phyloP scores from a whole-genome alignment of 2,797 vertebrate genomes.

The Neoniphon sammara region DNA sequence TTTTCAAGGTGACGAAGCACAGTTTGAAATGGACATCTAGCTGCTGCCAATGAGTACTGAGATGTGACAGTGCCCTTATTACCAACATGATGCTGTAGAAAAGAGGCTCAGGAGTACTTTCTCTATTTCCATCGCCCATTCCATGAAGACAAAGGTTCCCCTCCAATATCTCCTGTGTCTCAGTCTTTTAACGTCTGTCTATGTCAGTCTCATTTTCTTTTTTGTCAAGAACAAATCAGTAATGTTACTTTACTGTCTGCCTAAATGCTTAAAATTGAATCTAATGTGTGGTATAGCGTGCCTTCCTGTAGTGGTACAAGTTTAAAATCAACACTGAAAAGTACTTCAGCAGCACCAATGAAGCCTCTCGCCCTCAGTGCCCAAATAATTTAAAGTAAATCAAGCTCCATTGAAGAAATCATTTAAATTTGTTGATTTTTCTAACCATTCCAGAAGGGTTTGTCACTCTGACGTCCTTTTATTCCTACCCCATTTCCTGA shows the following conservation, averaged over 20 bases:
- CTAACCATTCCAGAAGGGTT: slow-evolving; percentile 52
- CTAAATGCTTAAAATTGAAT: slow-evolving; percentile 37
- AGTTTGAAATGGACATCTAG: slow-evolving; percentile 87
- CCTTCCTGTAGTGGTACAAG: slow-evolving; percentile 62
- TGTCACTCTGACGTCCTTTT: slow-evolving; percentile 31
- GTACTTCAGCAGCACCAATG: slow-evolving; percentile 39
- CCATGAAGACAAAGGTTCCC: slow-evolving; percentile 20
- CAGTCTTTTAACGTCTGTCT: slow-evolving; percentile 23
- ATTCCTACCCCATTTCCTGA: slow-evolving; percentile 36
- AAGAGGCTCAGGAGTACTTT: slow-evolving; percentile 27
- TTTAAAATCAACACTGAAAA: slow-evolving; percentile 50
- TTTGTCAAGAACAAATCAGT: slow-evolving; percentile 47
- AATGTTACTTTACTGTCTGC: slow-evolving; percentile 30
- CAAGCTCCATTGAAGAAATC: background rate
- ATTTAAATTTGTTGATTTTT: slow-evolving; percentile 22
- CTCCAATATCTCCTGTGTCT: slow-evolving; percentile 27
- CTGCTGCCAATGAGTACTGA: slow-evolving; percentile 5
- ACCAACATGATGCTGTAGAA: slow-evolving; percentile 50
- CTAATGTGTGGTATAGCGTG: slow-evolving; percentile 56
- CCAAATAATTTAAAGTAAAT: slow-evolving; percentile 7
- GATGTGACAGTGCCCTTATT: slow-evolving; percentile 25
- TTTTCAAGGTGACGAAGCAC: slow-evolving; percentile 79
- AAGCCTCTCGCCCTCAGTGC: slow-evolving; percentile 44
- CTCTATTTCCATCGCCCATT: slow-evolving; percentile 38
- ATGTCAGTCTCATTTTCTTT: slow-evolving; percentile 26